Base-by-base conservation (phyloP, 2,888 invertebrate genomes). In the Xestia rhomboidea region DNA sequence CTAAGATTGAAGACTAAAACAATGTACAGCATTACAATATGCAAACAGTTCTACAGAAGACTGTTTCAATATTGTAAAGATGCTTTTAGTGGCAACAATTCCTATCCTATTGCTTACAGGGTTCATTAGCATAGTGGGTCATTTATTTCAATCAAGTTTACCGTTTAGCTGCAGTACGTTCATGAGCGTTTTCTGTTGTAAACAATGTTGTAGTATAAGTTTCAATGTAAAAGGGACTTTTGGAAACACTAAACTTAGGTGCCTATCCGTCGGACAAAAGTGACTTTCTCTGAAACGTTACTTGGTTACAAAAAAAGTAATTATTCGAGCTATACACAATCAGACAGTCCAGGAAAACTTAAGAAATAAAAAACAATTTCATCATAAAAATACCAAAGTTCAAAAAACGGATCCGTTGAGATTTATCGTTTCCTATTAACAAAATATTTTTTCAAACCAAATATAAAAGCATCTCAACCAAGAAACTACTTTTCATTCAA, bases 81-180 rank as follows among this genome's bases (percentile, higher is more conserved):
- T 46, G 68, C 60, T 79, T 70, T 79, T 74, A 79, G 57, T 63
- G 49, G 46, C 15, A 73, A 77, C 62, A 70, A 70, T 74, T 60
- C 51, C 44, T 82, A 68, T 27, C 64, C 34, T 2, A 78, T 78
- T 71, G 34, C 46, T 49, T 63, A 41, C 13, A 13, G 34, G 15
- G n/a, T 13, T 5, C 63, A 71, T 81, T 81, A 72, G 57, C 62
- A 62, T 60, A 77, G 77, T 82, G 64, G 71, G n/a, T 13, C 71
- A 82, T 66, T 81, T 38, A 41, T 24, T 72, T 66, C 60, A 82
- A 77, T 77, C 77, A 81, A 67, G 66, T 67, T 49, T 67, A 62
- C 78, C 54, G 49, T 77, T 77, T 73, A 82, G 41, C 63, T 76
- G 49, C 63, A 81, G 57, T 68, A 68, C 49, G 34, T 70, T 70